phyloP scores from a whole-genome alignment of 2,888 invertebrate species.

The Epirrita christyi region DNA sequence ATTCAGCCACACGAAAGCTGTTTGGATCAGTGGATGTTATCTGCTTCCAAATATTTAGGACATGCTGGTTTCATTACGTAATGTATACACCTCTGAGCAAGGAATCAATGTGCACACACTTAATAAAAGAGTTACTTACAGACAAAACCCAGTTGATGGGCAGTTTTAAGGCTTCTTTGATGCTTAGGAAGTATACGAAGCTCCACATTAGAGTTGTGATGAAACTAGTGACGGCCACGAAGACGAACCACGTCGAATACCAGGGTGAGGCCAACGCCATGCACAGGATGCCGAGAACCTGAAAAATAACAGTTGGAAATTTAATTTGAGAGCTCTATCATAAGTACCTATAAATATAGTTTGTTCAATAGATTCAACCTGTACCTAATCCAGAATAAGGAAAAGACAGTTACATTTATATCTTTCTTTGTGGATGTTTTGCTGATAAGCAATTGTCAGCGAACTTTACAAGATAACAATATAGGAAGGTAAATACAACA shows the following conservation, averaged over 20 bases:
- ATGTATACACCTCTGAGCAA: too few species aligned
- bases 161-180: constrained; percentile 90
- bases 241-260: constrained; percentile 92
- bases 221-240: constrained; percentile 92
- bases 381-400: too few species aligned
- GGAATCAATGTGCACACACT: not conserved
- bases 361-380: too few species aligned
- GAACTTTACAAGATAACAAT: not conserved
- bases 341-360: not conserved
- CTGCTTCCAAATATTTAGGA: too few species aligned
- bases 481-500: not conserved
- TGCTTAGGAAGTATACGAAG: constrained; percentile 91
- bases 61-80: too few species aligned
- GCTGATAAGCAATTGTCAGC: too few species aligned
- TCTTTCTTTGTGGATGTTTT: not conserved
- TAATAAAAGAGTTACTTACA: constrained; percentile 79
- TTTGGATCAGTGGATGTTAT: too few species aligned
- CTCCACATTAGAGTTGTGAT: constrained; percentile 93
- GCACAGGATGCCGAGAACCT: constrained; percentile 93
- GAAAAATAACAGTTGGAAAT: constrained; percentile 54
- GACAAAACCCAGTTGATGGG: constrained; percentile 94
- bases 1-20: too few species aligned
- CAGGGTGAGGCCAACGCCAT: constrained; percentile 92
- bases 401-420: not conserved
- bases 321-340: not conserved